Base-by-base conservation (phyloP, 1,140 invertebrate species). In the Brachionus koreanus region DNA sequence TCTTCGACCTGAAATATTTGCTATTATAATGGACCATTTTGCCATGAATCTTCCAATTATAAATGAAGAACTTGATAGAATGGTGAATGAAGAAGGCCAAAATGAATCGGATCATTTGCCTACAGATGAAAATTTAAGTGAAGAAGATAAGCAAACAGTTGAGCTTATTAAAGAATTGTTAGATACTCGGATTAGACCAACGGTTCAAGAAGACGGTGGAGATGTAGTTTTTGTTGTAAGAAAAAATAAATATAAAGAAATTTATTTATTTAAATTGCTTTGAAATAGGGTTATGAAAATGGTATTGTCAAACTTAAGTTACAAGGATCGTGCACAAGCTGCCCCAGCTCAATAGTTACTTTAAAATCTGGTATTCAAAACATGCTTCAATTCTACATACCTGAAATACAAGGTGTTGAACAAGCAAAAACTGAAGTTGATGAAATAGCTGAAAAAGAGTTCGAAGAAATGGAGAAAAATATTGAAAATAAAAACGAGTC, bases 331-430 rank as follows among this genome's bases (percentile, higher is more conserved):
- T 99, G 98, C 87, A 97, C 96, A 9, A 95, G 93, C 83, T 99
- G 98, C 87, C 98, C 98, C 23, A 98, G 96, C 89, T 99, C 97
- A 3, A 93, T 96, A 42, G 96, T 99, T 0, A 99, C 98, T 0
- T 88, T 99, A 3, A 98, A 98, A 88, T 96, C 94, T 91, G 98
- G 98, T 52, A 95, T 99, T 0, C 95, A 99, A 90, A 98, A 99
- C 88, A 99, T 99, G 98, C 92, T 99, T 86, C 96, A 99, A 87
- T 99, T 99, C 90, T 99, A 99, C 90, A 96, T 99, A 84, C 98
- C 98, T 3, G 98, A 99, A 91, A 96, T 93, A 3, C 83, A 86
- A 85, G 88, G 85, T 81, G 89, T 91, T 43, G 85, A 89, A 35
- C 82, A 97, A 91, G 92, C 97, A 9, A 93, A 93, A 85, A 94